Percentiles rank a stretch among this genome's conserved stretches.
Evolutionary conservation across 1,140 invertebrate genomes (phyloP).

Genomic region (Dolichoris vasculosae): DNA sequence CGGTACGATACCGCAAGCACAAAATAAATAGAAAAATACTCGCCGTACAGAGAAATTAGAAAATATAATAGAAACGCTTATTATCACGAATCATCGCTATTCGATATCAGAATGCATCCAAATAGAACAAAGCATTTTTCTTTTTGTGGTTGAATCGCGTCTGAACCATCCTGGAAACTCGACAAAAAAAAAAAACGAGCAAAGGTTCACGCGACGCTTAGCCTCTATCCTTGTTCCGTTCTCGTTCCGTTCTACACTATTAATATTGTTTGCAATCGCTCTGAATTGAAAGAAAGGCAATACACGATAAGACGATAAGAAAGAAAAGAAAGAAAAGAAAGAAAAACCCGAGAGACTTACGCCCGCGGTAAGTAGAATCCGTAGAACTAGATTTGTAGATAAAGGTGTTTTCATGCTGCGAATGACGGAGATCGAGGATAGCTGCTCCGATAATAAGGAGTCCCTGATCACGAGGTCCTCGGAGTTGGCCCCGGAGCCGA

Average conservation of each 20-base stretch:
- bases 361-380: constrained; percentile 64
- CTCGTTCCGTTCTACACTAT: background rate
- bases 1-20: too few relatives aligned
- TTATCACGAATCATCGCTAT: constrained; percentile 14
- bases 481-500: constrained; percentile 55
- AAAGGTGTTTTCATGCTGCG: constrained; percentile 74
- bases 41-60: background rate
- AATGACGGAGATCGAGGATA: constrained; percentile 54
- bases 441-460: background rate
- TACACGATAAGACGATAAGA: too few relatives aligned
- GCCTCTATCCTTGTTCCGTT: constrained; percentile 14
- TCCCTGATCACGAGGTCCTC: constrained; percentile 53
- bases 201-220: background rate
- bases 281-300: too few relatives aligned
- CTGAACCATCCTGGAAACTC: background rate
- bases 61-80: constrained; percentile 33
- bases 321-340: constrained; percentile 6
- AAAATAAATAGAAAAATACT: too few relatives aligned
- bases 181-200: background rate
- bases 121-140: constrained; percentile 23
- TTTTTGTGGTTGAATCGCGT: background rate
- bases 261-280: background rate
- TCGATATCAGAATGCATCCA: constrained; percentile 28
- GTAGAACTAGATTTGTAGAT: constrained; percentile 74
- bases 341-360: background rate